These are phyloP conservation scores for Liolophura sinensis DNA, from an alignment of 1,140 invertebrate genomes.

Conservation along the genomic window DNA sequence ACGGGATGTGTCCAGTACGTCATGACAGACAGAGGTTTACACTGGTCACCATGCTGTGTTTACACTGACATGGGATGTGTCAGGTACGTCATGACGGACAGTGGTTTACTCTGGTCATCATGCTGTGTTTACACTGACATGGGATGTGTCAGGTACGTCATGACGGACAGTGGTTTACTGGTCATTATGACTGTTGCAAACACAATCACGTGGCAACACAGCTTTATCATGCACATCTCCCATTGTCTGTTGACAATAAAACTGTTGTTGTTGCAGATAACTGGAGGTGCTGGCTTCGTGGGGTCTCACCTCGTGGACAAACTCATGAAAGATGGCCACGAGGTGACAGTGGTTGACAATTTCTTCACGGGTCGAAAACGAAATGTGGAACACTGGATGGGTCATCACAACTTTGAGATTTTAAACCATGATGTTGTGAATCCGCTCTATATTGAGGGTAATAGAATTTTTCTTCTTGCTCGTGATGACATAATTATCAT, in stretches of 20 bases:
- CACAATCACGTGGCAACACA: too few species aligned
- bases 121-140: too few species aligned
- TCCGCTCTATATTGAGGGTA: constrained; percentile 90
- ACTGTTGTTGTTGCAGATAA: constrained; percentile 67
- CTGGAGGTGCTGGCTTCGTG: constrained; percentile 98
- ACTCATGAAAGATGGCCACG: constrained; percentile 95
- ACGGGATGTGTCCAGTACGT: too few species aligned
- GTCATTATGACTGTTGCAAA: too few species aligned
- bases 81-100: too few species aligned
- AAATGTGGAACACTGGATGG: constrained; percentile 99
- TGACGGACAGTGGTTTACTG: too few species aligned
- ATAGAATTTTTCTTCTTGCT: constrained; percentile 1
- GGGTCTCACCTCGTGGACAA: constrained; percentile 96
- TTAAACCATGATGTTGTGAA: constrained; percentile 99
- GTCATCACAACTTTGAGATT: constrained; percentile 98
- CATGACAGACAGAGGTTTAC: too few species aligned
- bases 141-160: too few species aligned
- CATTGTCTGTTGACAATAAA: constrained; percentile 13
- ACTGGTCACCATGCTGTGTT: too few species aligned
- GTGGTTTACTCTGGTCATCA: too few species aligned
- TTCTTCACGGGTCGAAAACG: constrained; percentile 96
- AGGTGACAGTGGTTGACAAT: constrained; percentile 97
- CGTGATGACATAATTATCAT: not conserved
- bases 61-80: too few species aligned
- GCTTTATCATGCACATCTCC: too few species aligned